Evolutionary conservation across 2,113 vertebrate species (phyloP), one percentile per base, ranked within the genome.

Genomic region (Daboia siamensis): DNA sequence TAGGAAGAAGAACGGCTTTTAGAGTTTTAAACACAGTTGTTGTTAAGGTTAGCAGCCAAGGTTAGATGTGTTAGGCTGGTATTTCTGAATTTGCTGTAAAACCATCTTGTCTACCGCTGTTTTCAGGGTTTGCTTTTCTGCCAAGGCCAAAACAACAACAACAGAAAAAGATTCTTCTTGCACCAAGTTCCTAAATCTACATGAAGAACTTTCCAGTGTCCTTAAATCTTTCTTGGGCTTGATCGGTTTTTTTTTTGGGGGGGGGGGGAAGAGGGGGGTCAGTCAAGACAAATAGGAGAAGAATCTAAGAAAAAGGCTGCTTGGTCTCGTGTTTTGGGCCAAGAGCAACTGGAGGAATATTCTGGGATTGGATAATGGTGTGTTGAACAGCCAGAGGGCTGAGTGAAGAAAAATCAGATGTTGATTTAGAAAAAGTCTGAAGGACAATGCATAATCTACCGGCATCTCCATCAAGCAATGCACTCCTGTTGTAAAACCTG

Each of bases 401-500:
- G 4, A 1, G 3, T 21, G 4, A 12, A 13, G 86, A 88, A 52
- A 94, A 48, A 2, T 26, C 3, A 8, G 1, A 39, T 57, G 59
- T 93, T 55, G 86, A 90, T 44, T 80, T 44, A 88, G 94, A 94
- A 55, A 94, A 89, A 91, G 12, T 57, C 80, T 86, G 93, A 93
- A 88, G 90, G n/a, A 86, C 93, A 93, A 93, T 29, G 69, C 48
- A 93, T 90, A 93, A 91, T 55, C 54, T 92, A 0, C 64, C 29
- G 69, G 74, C 94, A 92, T 95, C 94, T 95, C 93, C 91, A 90
- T 69, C 74, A 29, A 59, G 90, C 94, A 90, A 94, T 96, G 96
- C 93, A 93, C 93, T 95, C 74, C 94, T 95, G 94, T 94, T 93
- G 90, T 96, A 96, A 96, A 97, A 96, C 94, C 52, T 97, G 96